Conservation (phyloP, 1,140 invertebrate species). For the Aphis gossypii region DNA sequence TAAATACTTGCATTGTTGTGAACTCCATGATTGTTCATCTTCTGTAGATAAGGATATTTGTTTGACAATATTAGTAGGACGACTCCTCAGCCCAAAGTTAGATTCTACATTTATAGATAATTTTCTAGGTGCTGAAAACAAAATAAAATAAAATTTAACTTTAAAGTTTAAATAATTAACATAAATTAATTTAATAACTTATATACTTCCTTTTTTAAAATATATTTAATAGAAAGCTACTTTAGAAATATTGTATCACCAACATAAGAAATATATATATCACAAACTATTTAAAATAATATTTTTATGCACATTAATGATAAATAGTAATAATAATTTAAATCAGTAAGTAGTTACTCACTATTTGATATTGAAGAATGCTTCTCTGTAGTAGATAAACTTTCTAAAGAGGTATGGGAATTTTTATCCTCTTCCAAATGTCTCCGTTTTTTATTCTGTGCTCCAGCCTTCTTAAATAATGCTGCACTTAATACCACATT, state of each 20-base stretch:
- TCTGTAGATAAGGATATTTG: conserved; percentile 52
- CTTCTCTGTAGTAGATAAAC: conserved; percentile 59
- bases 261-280: not conserved
- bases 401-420: conserved; percentile 63
- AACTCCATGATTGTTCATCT: conserved; percentile 53
- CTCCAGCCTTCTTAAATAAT: conserved; percentile 80
- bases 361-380: conserved; percentile 58
- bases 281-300: not conserved
- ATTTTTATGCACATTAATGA: not conserved
- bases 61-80: conserved; percentile 51
- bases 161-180: not conserved
- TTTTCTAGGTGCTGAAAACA: conserved; percentile 41
- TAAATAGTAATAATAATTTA: not conserved
- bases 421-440: conserved; percentile 61
- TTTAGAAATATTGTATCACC: not conserved
- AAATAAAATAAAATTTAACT: not conserved
- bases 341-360: not conserved
- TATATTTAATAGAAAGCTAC: too few relatives aligned
- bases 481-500: conserved; percentile 91
- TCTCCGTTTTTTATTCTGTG: conserved; percentile 59
- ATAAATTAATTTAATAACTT: not conserved
- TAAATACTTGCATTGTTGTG: conserved; percentile 52
- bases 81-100: conserved; percentile 45
- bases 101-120: conserved; percentile 54
- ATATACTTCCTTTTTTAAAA: not conserved